These are phyloP conservation scores for Gari tellinella DNA, from an alignment of 2,888 invertebrate genomes.

Conservation along the genomic window DNA sequence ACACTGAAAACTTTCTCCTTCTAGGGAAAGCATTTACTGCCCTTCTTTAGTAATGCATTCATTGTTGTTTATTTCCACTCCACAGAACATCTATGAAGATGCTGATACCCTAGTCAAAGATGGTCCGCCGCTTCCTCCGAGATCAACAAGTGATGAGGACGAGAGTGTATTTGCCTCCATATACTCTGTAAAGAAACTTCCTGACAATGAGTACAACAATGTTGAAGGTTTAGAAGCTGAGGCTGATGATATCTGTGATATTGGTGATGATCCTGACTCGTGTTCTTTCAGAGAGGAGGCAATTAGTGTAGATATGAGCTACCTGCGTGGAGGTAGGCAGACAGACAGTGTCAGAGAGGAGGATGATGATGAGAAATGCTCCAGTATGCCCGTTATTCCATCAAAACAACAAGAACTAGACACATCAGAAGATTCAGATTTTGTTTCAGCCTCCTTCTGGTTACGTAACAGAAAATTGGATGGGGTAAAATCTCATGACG, in stretches of 20 bases:
- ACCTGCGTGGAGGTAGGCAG: background rate
- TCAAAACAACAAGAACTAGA: conserved; percentile 39
- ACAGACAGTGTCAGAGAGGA: background rate
- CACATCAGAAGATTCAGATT: conserved; percentile 67
- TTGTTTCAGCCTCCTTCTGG: conserved; percentile 63
- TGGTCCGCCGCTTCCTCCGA: conserved; percentile 25
- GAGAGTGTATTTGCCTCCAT: conserved; percentile 50
- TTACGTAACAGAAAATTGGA: conserved; percentile 49
- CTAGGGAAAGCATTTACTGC: no score
- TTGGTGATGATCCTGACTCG: no score
- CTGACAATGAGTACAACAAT: background rate
- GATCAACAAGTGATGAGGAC: conserved; percentile 3
- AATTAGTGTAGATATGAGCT: no score
- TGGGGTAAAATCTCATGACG: conserved; percentile 1
- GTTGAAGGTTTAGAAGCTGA: no score
- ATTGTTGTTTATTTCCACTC: no score
- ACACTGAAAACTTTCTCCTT: no score
- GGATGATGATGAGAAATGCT: conserved; percentile 31
- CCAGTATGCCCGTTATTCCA: conserved; percentile 37
- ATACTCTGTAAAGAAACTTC: conserved; percentile 37
- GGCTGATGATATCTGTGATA: no score
- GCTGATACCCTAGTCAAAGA: conserved; percentile 2
- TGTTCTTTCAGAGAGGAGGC: no score
- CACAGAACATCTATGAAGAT: conserved; percentile 12
- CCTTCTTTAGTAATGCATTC: no score